These are phyloP conservation scores for Melanotaenia maccullochi DNA, from an alignment of 2,797 vertebrate species.

Conservation along the genomic window DNA sequence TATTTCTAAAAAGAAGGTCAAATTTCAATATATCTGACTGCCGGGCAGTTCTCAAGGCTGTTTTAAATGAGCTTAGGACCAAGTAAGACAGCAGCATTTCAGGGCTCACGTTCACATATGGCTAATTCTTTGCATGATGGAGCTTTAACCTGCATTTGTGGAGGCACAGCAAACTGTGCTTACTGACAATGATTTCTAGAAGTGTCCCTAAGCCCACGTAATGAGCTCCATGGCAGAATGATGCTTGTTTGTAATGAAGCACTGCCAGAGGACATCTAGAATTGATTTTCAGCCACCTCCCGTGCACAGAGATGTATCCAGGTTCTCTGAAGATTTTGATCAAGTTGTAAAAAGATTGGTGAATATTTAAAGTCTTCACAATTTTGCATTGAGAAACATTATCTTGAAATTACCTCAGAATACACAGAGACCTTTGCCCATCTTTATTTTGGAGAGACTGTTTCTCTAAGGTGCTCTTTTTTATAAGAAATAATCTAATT, in stretches of 20 bases:
- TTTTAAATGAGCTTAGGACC: not conserved
- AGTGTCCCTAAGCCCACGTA: not conserved
- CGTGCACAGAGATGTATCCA: not conserved
- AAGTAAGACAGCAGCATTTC: not conserved
- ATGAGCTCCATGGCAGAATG: not conserved
- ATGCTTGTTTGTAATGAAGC: not conserved
- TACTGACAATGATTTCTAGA: not conserved
- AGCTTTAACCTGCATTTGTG: not conserved
- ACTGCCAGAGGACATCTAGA: too few species aligned
- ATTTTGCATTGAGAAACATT: not conserved
- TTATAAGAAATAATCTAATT: too few species aligned
- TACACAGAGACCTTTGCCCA: too few species aligned
- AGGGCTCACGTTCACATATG: not conserved
- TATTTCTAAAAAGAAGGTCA: too few species aligned
- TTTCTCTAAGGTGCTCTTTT: too few species aligned
- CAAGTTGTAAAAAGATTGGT: too few species aligned
- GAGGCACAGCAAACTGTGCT: not conserved
- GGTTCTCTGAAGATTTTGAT: too few species aligned
- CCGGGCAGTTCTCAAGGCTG: too few species aligned
- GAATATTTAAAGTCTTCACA: not conserved
- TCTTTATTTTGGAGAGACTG: too few species aligned
- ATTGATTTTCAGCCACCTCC: not conserved
- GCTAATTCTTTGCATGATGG: not conserved
- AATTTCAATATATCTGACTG: too few species aligned
- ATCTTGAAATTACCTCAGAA: too few species aligned